Percentiles rank a stretch among this genome's conserved stretches.
Evolutionary conservation across 1,140 invertebrate genomes (phyloP).

Genomic region (Pectinophora gossypiella): DNA sequence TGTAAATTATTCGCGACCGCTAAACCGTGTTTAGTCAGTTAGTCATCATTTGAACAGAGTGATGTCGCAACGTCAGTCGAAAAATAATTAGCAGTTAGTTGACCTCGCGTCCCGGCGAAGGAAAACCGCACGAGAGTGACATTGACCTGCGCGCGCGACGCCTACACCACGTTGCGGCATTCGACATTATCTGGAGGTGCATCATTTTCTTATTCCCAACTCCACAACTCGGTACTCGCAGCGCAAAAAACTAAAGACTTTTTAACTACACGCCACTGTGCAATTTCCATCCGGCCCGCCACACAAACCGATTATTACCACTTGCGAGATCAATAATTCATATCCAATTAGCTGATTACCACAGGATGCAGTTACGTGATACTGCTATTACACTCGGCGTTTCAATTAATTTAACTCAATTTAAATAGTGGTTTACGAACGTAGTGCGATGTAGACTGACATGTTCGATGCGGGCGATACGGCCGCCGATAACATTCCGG

Average conservation of each 20-base stretch:
- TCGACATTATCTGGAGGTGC: slow-evolving; percentile 6
- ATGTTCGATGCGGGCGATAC: slow-evolving; percentile 57
- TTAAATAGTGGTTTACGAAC: slow-evolving; percentile 55
- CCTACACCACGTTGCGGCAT: slow-evolving; percentile 11
- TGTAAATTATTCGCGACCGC: slow-evolving; percentile 28
- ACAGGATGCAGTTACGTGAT: slow-evolving; percentile 27
- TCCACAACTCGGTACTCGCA: neutral
- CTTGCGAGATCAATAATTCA: slow-evolving; percentile 40
- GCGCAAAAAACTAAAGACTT: slow-evolving; percentile 17
- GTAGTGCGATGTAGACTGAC: slow-evolving; percentile 45
- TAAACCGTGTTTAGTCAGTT: slow-evolving; percentile 39
- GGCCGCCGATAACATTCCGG: slow-evolving; percentile 66
- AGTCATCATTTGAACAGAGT: slow-evolving; percentile 31
- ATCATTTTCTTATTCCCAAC: neutral
- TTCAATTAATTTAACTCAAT: slow-evolving; percentile 46
- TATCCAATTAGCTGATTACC: slow-evolving; percentile 51
- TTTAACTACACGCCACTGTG: slow-evolving; percentile 17
- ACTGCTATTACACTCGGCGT: slow-evolving; percentile 23
- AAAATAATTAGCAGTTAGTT: slow-evolving; percentile 62
- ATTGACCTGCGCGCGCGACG: slow-evolving; percentile 31
- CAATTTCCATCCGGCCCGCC: slow-evolving; percentile 23
- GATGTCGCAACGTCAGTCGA: slow-evolving; percentile 45
- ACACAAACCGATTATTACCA: slow-evolving; percentile 26
- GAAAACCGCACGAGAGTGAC: slow-evolving; percentile 46
- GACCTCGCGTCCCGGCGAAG: slow-evolving; percentile 42